Conservation (phyloP, 2,113 vertebrate genomes). For the Mobula hypostoma region DNA sequence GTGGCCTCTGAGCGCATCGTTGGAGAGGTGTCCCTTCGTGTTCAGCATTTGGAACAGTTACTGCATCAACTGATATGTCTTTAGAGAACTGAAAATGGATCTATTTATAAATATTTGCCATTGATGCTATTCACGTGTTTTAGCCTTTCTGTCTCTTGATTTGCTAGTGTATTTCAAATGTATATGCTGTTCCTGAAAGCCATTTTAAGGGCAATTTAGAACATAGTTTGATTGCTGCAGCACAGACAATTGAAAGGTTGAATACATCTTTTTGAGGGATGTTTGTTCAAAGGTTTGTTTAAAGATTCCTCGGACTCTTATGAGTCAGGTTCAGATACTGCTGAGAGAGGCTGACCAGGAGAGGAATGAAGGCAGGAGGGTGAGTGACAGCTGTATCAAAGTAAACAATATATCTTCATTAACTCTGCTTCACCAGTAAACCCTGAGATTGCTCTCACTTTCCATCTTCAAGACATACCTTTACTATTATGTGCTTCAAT, state of each 20-base stretch:
- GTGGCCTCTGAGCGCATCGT: background rate
- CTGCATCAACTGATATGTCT: background rate
- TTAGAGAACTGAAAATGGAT: background rate
- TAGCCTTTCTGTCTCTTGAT: background rate
- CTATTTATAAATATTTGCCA: background rate
- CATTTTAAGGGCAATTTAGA: background rate
- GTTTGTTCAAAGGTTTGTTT: background rate
- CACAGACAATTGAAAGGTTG: background rate
- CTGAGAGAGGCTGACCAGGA: background rate
- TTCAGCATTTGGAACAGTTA: background rate
- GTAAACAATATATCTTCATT: background rate
- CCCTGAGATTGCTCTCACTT: too few species aligned
- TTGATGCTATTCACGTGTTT: background rate
- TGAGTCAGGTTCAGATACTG: background rate
- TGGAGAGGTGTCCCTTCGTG: background rate
- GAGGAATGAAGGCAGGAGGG: background rate
- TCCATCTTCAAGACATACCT: too few species aligned
- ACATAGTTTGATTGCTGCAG: background rate
- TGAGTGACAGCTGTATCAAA: background rate
- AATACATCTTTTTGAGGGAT: background rate
- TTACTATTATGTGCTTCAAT: too few species aligned
- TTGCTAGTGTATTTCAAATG: background rate
- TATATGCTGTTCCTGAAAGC: background rate
- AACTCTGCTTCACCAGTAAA: too few species aligned
- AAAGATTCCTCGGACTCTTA: background rate